phyloP scores from a whole-genome alignment of 2,888 invertebrate genomes.

The Ophonus ardosiacus region DNA sequence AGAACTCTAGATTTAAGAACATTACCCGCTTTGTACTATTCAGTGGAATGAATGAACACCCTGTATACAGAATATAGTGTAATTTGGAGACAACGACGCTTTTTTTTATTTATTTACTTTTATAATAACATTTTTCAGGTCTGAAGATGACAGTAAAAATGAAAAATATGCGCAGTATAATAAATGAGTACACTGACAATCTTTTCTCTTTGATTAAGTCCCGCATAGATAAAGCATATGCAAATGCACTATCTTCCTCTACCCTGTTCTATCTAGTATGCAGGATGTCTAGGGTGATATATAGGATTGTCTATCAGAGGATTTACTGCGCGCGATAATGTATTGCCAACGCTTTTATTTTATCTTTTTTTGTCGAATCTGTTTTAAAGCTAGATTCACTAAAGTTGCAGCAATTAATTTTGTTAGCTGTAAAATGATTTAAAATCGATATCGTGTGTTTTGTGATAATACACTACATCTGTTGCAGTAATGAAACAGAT shows the following conservation, averaged over 20 bases:
- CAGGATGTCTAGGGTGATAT: slow-evolving; percentile 25
- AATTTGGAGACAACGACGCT: no score
- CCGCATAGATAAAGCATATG: not conserved
- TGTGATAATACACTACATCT: not conserved
- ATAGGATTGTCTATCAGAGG: slow-evolving; percentile 34
- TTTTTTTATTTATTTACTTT: no score
- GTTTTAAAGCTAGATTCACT: slow-evolving; percentile 34
- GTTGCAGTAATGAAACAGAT: slow-evolving; percentile 1
- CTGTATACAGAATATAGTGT: no score
- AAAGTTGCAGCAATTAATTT: slow-evolving; percentile 22
- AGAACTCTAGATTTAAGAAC: no score
- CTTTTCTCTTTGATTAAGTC: not conserved
- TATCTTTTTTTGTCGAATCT: slow-evolving; percentile 16
- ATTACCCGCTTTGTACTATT: no score
- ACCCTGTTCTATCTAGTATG: not conserved
- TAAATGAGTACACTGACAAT: no score
- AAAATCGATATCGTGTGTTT: slow-evolving; percentile 12
- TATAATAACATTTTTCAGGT: no score
- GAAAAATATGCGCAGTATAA: no score
- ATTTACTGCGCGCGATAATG: slow-evolving; percentile 29
- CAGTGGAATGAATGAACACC: no score
- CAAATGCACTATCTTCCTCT: not conserved
- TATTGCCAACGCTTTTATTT: slow-evolving; percentile 24
- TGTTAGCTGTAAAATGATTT: slow-evolving; percentile 12
- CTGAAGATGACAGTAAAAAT: no score